Evolutionary conservation across 2,113 vertebrate genomes (phyloP).

Genomic region (Ia io): DNA sequence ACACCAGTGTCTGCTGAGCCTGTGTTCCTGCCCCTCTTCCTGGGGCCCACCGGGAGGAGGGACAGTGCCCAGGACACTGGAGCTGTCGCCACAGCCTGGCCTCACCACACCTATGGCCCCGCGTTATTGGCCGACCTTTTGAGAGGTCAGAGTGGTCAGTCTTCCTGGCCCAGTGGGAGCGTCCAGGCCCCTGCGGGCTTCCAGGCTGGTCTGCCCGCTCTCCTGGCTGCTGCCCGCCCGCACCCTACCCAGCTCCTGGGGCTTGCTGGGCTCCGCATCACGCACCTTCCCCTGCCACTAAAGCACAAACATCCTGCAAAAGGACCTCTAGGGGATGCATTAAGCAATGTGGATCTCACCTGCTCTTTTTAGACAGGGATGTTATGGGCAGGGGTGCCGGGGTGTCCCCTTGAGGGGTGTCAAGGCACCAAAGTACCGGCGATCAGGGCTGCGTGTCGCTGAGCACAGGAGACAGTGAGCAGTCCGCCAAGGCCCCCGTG

Average conservation of each 20-base stretch:
- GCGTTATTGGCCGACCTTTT: rapidly evolving
- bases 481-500: rapidly evolving
- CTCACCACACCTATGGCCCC: not conserved
- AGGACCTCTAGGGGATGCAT: not conserved
- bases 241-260: not conserved
- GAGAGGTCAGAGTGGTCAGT: not conserved
- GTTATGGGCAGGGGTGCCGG: too few relatives aligned
- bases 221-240: not conserved
- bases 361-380: not conserved
- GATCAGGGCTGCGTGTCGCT: rapidly evolving
- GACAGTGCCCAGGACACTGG: not conserved
- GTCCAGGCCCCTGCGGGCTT: not conserved
- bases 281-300: not conserved
- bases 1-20: not conserved
- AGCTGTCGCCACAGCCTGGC: not conserved
- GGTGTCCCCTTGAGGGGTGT: not conserved
- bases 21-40: not conserved
- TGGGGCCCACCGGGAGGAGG: not conserved
- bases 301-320: not conserved
- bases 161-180: not conserved
- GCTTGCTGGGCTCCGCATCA: not conserved
- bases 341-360: not conserved
- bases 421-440: not conserved
- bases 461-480: not conserved
- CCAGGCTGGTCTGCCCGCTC: not conserved